Evolutionary conservation across 2,113 vertebrate genomes (phyloP), one percentile per base, ranked within the genome.

Genomic region (Eurypyga helias): DNA sequence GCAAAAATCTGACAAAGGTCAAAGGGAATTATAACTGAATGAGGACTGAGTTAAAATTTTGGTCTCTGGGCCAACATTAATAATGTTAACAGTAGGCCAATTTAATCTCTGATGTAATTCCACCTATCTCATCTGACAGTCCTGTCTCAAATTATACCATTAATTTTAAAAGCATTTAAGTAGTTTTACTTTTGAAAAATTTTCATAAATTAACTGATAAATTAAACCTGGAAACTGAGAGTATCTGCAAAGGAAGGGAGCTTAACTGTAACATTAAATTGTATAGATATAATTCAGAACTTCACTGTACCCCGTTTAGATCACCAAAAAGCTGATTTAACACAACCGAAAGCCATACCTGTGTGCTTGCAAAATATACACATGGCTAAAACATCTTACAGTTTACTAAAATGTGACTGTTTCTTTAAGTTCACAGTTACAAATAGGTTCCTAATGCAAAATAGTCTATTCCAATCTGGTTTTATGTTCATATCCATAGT

Each of bases 81-180:
- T 28, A 71, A 80, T 57, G 89, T 75, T 46, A 91, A 93, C 20
- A 79, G 17, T 57, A 77, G 41, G 17, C 6, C 64, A 85, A 71
- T 89, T 90, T 95, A 71, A 85, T 65, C 57, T 89, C 61, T 82
- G 64, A 79, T 81, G 55, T 51, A 94, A 96, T 89, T 58, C 28
- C 20, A 83, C 41, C 21, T 67, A 67, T 85, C 46, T 69, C 41
- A 88, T 45, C 24, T 83, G 62, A 64, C 17, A 75, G 24, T 83
- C n/a, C n/a, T 64, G 31, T 75, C 60, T 87, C 17, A 69, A 75
- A 92, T 31, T 14, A 26, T 43, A 86, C 13, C 2, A 1, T 41
- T 77, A 4, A 11, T 66, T 95, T 93, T 29, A 75, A 87, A 86
- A 86, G 6, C 15, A 88, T 60, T 91, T 93, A 69, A 90, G 21